Percentiles rank a stretch among this genome's conserved stretches.
Conservation (phyloP, 2,113 vertebrate species). For the Meles meles region DNA sequence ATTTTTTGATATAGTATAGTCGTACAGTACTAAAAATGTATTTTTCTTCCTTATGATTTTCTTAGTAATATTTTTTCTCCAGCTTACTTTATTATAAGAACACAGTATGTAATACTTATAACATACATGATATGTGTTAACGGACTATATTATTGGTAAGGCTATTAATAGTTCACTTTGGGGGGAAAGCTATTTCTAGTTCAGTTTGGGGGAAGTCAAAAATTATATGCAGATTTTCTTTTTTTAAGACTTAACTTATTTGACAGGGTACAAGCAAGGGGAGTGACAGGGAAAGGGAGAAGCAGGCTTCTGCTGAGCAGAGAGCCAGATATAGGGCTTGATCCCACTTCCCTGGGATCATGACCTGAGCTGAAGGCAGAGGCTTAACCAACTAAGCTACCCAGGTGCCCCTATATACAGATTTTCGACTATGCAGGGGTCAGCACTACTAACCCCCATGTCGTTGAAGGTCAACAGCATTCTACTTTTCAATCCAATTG, state of each 20-base stretch:
- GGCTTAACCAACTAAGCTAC: too few relatives aligned
- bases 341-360: too few relatives aligned
- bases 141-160: not conserved
- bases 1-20: not conserved
- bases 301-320: too few relatives aligned
- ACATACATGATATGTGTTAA: not conserved
- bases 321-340: too few relatives aligned
- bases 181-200: not conserved
- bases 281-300: too few relatives aligned
- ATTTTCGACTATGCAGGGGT: not conserved
- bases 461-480: not conserved
- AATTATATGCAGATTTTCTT: not conserved
- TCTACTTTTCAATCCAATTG: not conserved
- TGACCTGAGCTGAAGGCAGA: too few relatives aligned
- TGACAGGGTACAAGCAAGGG: too few relatives aligned
- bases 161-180: not conserved
- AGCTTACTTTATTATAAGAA: not conserved
- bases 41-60: not conserved
- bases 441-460: not conserved
- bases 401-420: not conserved
- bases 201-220: not conserved
- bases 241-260: too few relatives aligned
- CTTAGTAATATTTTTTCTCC: not conserved
- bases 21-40: not conserved
- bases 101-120: not conserved